Evolutionary conservation across 1,140 invertebrate species (phyloP).

Genomic region (Notospermus geniculatus): DNA sequence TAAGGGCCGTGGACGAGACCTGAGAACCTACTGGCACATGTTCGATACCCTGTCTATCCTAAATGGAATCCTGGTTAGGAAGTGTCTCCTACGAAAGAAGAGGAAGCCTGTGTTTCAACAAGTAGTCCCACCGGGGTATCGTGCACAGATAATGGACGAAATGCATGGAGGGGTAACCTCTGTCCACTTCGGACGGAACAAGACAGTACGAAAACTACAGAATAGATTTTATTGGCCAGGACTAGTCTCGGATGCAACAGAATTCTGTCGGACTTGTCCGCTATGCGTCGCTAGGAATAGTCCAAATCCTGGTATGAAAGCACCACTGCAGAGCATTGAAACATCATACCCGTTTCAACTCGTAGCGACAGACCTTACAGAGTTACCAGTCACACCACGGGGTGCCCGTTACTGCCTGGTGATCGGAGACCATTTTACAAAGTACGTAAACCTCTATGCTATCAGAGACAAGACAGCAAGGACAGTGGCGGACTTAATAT

Average conservation of each 20-base stretch:
- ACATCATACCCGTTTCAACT: conserved; percentile 16
- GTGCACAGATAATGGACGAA: too few relatives aligned
- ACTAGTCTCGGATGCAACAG: conserved; percentile 13
- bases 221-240: conserved; percentile 22
- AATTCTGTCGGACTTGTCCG: background rate
- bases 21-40: too few relatives aligned
- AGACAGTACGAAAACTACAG: conserved; percentile 16
- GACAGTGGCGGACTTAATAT: conserved; percentile 2
- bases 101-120: too few relatives aligned
- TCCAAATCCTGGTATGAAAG: background rate
- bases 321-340: background rate
- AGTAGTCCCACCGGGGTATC: too few relatives aligned
- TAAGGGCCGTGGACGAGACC: too few relatives aligned
- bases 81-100: too few relatives aligned
- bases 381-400: conserved; percentile 11
- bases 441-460: background rate
- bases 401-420: conserved; percentile 7
- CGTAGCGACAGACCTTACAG: conserved; percentile 18
- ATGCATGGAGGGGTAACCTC: too few relatives aligned
- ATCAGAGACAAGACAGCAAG: conserved; percentile 16
- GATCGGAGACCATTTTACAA: conserved; percentile 9
- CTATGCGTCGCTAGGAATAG: background rate
- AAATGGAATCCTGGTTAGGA: too few relatives aligned
- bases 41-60: too few relatives aligned
- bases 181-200: conserved; percentile 22